These are phyloP conservation scores for Neuroscelio doddi DNA, from an alignment of 2,888 invertebrate species.

Conservation along the genomic window DNA sequence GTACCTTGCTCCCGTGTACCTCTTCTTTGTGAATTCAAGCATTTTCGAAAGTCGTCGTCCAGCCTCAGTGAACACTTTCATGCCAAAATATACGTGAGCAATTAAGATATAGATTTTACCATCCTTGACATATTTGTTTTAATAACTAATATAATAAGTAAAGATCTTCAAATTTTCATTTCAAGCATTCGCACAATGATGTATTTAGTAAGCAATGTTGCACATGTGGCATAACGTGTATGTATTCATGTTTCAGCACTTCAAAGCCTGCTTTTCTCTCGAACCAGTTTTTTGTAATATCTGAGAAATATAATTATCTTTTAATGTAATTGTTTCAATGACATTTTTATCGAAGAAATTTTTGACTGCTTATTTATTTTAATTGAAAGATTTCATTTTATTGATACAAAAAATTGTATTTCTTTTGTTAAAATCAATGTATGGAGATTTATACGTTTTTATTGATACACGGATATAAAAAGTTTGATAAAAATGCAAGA, in stretches of 20 bases:
- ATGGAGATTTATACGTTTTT: too few relatives aligned
- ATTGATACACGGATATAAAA: too few relatives aligned
- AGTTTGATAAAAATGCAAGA: not conserved
- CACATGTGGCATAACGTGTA: conserved; percentile 1
- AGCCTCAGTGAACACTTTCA: conserved; percentile 8
- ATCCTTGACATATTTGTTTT: conserved; percentile 19
- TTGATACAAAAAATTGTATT: too few relatives aligned
- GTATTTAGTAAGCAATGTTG: not conserved
- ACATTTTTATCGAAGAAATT: not conserved
- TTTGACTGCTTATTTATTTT: too few relatives aligned
- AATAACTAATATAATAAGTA: conserved; percentile 17
- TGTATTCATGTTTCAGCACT: conserved; percentile 13
- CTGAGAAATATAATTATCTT: not conserved
- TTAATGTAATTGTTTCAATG: not conserved
- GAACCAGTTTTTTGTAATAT: not conserved
- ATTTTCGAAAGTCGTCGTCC: conserved; percentile 13
- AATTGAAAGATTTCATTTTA: too few relatives aligned
- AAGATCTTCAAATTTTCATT: conserved; percentile 4
- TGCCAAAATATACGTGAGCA: conserved; percentile 24
- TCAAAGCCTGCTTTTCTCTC: not conserved
- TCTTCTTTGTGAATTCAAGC: conserved; percentile 4
- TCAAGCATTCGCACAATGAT: conserved; percentile 3
- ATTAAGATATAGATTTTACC: conserved; percentile 18
- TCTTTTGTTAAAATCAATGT: too few relatives aligned
- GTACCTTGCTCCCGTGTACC: conserved; percentile 23